These are phyloP conservation scores for Oeneis ivallda DNA, from an alignment of 2,888 invertebrate genomes.

Conservation along the genomic window DNA sequence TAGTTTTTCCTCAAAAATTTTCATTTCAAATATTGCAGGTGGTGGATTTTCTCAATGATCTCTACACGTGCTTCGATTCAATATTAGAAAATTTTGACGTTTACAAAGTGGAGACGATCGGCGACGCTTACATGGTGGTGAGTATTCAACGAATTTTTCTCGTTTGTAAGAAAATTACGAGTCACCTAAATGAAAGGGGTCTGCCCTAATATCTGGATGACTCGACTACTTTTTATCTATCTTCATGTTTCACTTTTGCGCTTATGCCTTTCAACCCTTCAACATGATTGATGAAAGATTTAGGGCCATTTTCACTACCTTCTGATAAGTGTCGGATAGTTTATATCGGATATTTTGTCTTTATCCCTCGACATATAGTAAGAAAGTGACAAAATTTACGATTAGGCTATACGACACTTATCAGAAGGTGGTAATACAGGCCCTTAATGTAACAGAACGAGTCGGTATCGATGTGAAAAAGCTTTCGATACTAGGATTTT, in stretches of 20 bases:
- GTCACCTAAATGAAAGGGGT: constrained; percentile 4
- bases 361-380: too few relatives aligned
- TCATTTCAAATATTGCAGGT: constrained; percentile 80
- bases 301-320: too few relatives aligned
- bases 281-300: constrained; percentile 13
- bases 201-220: constrained; percentile 5
- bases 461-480: background rate
- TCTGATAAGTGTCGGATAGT: too few relatives aligned
- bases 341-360: too few relatives aligned
- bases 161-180: background rate
- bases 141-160: constrained; percentile 52
- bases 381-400: too few relatives aligned
- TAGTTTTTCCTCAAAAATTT: background rate
- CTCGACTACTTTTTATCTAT: background rate
- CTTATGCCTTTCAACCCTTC: background rate
- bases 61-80: constrained; percentile 97
- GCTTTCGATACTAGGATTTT: too few relatives aligned
- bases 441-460: background rate
- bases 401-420: too few relatives aligned
- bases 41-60: constrained; percentile 95
- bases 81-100: constrained; percentile 96
- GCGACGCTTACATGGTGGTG: constrained; percentile 96
- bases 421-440: too few relatives aligned
- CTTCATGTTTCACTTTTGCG: background rate
- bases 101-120: constrained; percentile 96